These are phyloP conservation scores for Mythimna vitellina DNA, from an alignment of 2,888 invertebrate species.

Conservation along the genomic window DNA sequence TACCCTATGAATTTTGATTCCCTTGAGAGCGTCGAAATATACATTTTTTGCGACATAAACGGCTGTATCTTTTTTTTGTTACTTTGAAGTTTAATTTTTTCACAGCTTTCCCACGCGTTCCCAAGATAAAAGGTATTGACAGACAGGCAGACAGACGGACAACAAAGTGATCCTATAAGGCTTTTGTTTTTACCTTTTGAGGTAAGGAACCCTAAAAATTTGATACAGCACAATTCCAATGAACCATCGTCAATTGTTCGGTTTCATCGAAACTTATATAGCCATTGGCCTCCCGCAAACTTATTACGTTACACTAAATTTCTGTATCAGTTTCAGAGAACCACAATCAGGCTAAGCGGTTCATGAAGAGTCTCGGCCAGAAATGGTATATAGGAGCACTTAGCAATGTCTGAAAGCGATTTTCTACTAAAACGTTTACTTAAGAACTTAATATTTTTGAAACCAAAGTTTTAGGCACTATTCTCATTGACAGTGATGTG, in stretches of 20 bases:
- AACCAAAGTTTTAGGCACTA: background rate
- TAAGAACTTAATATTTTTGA: background rate
- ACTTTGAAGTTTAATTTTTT: too few species aligned
- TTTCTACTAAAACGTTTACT: background rate
- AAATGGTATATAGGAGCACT: background rate
- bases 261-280: constrained; percentile 1
- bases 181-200: too few species aligned
- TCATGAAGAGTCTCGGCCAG: background rate
- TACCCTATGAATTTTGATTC: too few species aligned
- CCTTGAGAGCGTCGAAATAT: too few species aligned
- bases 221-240: background rate
- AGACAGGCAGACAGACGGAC: too few species aligned
- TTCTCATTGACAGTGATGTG: background rate
- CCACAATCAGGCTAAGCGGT: constrained; percentile 1
- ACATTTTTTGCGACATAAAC: too few species aligned
- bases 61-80: too few species aligned
- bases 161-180: too few species aligned
- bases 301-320: constrained; percentile 26
- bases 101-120: too few species aligned
- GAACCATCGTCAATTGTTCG: constrained; percentile 1
- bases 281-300: constrained; percentile 9
- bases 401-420: background rate
- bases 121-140: too few species aligned
- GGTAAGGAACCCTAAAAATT: too few species aligned
- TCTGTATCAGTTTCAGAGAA: constrained; percentile 17